phyloP scores from a whole-genome alignment of 2,888 invertebrate genomes.

The Formica aserva region DNA sequence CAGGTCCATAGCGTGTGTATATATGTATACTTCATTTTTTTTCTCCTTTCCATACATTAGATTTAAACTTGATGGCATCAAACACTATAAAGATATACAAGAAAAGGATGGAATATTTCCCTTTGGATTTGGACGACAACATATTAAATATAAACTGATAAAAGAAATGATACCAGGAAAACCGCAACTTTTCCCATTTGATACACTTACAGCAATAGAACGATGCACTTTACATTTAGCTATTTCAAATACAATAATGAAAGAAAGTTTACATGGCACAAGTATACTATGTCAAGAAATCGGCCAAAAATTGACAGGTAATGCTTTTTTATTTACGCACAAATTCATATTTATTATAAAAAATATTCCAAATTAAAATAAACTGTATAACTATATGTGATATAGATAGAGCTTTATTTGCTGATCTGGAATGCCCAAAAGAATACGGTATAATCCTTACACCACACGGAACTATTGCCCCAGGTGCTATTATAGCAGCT shows the following conservation, averaged over 20 bases:
- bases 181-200: constrained; percentile 72
- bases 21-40: background rate
- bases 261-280: constrained; percentile 53
- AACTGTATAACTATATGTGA: background rate
- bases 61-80: constrained; percentile 80
- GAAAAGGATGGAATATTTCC: constrained; percentile 74
- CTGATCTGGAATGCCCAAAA: constrained; percentile 88
- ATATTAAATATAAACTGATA: constrained; percentile 76
- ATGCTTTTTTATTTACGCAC: constrained; percentile 11
- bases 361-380: background rate
- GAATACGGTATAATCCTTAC: constrained; percentile 90
- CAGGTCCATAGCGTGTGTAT: background rate
- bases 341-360: constrained; percentile 10
- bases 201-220: constrained; percentile 75
- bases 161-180: constrained; percentile 79
- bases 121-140: constrained; percentile 77
- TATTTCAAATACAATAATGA: constrained; percentile 79
- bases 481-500: constrained; percentile 88
- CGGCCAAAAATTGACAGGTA: constrained; percentile 73
- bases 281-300: constrained; percentile 71
- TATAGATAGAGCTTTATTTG: constrained; percentile 68
- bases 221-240: constrained; percentile 80
- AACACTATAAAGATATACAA: constrained; percentile 68
- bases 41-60: constrained; percentile 58
- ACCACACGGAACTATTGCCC: constrained; percentile 88